Base-by-base conservation (phyloP, 2,113 vertebrate genomes). In the Triplophysa dalaica region DNA sequence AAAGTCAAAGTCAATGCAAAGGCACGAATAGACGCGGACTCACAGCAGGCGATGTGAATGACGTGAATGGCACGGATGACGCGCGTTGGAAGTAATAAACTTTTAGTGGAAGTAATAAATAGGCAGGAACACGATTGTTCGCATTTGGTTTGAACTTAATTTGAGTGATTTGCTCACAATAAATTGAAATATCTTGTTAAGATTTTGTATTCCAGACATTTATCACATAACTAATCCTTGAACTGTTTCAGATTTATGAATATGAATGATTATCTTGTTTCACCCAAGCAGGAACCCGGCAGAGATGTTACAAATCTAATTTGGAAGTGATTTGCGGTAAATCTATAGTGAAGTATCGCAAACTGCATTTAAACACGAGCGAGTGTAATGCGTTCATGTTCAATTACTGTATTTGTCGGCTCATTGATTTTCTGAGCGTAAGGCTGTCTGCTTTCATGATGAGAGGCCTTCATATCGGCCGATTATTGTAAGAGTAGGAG, bases 401-500 rank as follows among this genome's bases (percentile, higher is more conserved):
- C 65, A 79, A 68, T 66, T 78, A 61, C 66, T 11, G 64, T 60
- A 79, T 69, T 62, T 62, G 77, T 70, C 41, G 69, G 48, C 75
- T 74, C 29, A 65, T 50, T 83, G 77, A 50, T 63, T 63, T 68
- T 26, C 38, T 22, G 45, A 41, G 64, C 22, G n/a, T 7, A 33
- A 58, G 54, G 29, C 52, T 26, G 61, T 61, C 22, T 43, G 29
- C 24, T 70, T 62, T 21, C 22, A 29, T 56, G 75, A 68, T 45
- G 83, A 82, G 81, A 76, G 82, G 75, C 61, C 75, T 63, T 70
- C 78, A 70, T 85, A 62, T 78, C 19, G 78, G 70, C 45, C 70
- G 66, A 81, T 87, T 87, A 87, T 77, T 43, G 80, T 75, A 77
- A 86, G 83, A 78, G 80, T 68, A 60, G 70, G 75, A 82, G 84